Conservation (phyloP, 2,797 vertebrate species). For the Coregonus ussuriensis region DNA sequence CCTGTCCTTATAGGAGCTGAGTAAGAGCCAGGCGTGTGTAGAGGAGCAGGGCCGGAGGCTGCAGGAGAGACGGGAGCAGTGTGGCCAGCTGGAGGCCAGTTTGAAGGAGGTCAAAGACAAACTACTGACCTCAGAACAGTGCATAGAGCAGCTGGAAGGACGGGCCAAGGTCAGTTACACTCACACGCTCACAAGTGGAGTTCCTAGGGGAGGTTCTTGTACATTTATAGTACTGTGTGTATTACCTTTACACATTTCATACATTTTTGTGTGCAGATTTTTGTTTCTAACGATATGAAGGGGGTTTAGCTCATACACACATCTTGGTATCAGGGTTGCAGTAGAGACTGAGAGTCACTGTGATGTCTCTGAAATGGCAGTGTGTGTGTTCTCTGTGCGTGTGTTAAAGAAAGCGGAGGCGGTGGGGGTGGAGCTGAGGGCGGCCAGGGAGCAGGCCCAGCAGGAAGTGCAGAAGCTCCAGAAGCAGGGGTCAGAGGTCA, state of each 20-base stretch:
- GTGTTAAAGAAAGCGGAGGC: conserved; percentile 85
- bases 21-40: conserved; percentile 82
- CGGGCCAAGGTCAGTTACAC: conserved; percentile 79
- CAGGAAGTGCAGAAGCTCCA: conserved; percentile 82
- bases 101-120: conserved; percentile 93
- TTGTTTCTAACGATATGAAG: background rate
- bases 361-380: background rate
- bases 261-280: background rate
- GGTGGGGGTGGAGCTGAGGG: conserved; percentile 79
- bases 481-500: conserved; percentile 79
- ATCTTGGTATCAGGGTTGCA: background rate
- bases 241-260: too few species aligned
- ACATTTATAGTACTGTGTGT: background rate
- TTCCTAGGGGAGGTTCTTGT: background rate
- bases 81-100: conserved; percentile 82
- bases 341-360: background rate
- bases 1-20: conserved; percentile 82
- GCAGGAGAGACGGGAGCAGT: conserved; percentile 87
- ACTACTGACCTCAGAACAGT: conserved; percentile 85
- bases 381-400: conserved; percentile 19
- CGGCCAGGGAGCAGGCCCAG: conserved; percentile 79
- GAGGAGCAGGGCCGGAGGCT: conserved; percentile 84
- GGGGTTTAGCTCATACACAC: background rate
- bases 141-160: conserved; percentile 83
- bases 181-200: background rate